Evolutionary conservation across 2,113 vertebrate genomes (phyloP).

Genomic region (human): DNA sequence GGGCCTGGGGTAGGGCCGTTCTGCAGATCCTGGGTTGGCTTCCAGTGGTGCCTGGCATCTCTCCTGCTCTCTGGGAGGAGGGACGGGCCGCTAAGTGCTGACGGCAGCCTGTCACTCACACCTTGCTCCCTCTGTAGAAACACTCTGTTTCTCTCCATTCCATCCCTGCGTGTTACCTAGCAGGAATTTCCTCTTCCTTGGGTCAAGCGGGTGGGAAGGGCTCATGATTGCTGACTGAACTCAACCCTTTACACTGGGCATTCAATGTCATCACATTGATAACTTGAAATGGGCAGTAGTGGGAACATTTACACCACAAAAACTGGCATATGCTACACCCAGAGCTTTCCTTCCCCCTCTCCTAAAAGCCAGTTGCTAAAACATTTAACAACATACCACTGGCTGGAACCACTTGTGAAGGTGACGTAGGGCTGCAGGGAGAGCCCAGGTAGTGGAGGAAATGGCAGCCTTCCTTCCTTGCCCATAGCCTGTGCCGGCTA

Average conservation of each 20-base stretch:
- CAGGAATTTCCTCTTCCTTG: neutral
- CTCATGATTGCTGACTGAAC: neutral
- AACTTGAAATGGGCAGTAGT: neutral
- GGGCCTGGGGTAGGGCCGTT: neutral
- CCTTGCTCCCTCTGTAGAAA: neutral
- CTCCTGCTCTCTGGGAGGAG: neutral
- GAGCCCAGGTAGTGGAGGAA: no score
- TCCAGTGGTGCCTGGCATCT: neutral
- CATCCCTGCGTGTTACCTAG: neutral
- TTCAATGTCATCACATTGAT: neutral
- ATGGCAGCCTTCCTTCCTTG: neutral
- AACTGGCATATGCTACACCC: neutral
- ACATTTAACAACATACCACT: neutral
- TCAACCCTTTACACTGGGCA: neutral
- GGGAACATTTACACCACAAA: neutral
- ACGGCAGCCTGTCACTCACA: neutral
- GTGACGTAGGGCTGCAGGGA: neutral
- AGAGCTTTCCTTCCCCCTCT: rapidly evolving
- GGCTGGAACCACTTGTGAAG: neutral
- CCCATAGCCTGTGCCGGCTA: neutral
- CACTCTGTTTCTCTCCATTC: neutral
- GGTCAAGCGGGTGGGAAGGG: neutral
- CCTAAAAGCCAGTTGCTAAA: neutral
- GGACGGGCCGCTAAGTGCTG: neutral
- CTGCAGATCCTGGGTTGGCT: neutral